Evolutionary conservation across 2,888 invertebrate genomes (phyloP).

Genomic region (Orthosia incerta): DNA sequence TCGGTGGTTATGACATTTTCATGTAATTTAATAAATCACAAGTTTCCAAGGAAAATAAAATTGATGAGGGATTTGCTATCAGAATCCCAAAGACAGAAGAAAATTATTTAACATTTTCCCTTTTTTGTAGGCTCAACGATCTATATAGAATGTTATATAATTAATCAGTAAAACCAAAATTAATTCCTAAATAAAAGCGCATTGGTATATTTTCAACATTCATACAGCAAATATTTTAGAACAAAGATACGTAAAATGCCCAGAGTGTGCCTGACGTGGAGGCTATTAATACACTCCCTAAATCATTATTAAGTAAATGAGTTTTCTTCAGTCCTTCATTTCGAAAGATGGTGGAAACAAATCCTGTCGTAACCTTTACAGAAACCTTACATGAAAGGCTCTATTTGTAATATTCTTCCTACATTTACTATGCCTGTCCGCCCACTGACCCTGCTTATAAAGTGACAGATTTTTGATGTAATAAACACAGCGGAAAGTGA

Average conservation of each 20-base stretch:
- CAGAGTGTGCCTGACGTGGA: too few relatives aligned
- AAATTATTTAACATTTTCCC: background rate
- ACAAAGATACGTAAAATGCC: too few relatives aligned
- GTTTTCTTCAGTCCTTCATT: background rate
- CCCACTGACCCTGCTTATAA: background rate
- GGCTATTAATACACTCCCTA: too few relatives aligned
- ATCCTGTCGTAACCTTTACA: background rate
- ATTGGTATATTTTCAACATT: too few relatives aligned
- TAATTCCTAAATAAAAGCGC: too few relatives aligned
- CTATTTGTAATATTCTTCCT: background rate
- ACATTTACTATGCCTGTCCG: background rate
- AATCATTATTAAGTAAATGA: too few relatives aligned
- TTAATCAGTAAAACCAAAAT: too few relatives aligned
- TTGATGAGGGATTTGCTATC: background rate
- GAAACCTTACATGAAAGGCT: background rate
- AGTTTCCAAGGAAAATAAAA: too few relatives aligned
- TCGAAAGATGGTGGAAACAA: background rate
- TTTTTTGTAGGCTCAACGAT: background rate
- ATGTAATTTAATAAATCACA: background rate
- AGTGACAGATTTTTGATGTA: background rate
- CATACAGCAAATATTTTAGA: too few relatives aligned
- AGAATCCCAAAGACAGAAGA: background rate
- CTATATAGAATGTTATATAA: background rate
- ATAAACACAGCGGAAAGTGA: background rate
- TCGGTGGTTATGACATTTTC: background rate